These are phyloP conservation scores for Typhlomys cinereus DNA, from an alignment of 2,113 vertebrate species.

Conservation along the genomic window DNA sequence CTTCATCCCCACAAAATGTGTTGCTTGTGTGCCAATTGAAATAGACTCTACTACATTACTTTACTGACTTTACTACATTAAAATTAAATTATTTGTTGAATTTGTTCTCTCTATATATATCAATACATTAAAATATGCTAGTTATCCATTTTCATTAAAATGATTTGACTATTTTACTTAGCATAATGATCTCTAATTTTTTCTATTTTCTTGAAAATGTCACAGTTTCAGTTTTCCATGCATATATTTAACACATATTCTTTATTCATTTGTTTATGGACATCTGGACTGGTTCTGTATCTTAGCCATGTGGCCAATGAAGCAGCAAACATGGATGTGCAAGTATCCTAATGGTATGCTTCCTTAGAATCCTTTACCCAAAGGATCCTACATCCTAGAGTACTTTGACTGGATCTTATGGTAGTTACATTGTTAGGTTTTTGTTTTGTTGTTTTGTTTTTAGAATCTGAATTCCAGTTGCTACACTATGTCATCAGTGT, in stretches of 20 bases:
- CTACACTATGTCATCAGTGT: background rate
- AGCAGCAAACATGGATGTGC: background rate
- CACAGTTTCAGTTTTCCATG: background rate
- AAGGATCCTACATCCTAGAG: background rate
- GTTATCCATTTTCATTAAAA: background rate
- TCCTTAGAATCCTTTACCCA: background rate
- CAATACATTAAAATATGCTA: background rate
- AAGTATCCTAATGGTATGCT: background rate
- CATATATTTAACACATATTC: background rate
- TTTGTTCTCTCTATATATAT: background rate
- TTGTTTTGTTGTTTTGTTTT: too few relatives aligned
- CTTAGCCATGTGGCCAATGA: background rate
- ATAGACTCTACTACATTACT: too few relatives aligned
- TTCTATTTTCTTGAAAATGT: background rate
- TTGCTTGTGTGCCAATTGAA: background rate
- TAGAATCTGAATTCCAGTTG: background rate
- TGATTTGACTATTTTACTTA: background rate
- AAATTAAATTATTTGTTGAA: background rate
- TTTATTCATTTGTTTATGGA: background rate
- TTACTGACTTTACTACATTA: background rate
- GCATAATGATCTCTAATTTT: background rate
- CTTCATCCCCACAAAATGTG: conserved; percentile 27
- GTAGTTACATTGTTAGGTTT: background rate
- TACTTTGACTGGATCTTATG: background rate
- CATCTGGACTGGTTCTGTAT: background rate